Conservation (phyloP, 2,888 invertebrate genomes). For the Lottia scabra region DNA sequence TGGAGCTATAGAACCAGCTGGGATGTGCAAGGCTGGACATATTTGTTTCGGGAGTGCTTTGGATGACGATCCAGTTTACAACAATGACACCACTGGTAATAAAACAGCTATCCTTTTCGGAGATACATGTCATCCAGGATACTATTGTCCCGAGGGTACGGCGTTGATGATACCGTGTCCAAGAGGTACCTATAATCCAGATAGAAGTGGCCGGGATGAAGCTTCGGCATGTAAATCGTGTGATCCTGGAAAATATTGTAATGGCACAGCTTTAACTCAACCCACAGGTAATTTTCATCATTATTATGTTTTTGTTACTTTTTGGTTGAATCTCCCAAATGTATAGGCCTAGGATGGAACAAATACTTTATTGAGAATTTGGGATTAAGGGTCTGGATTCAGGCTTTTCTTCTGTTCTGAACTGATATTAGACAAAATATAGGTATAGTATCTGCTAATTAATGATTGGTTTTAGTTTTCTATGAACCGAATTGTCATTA, state of each 20-base stretch:
- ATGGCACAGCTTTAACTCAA: slow-evolving; percentile 53
- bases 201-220: slow-evolving; percentile 44
- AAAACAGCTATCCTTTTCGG: slow-evolving; percentile 61
- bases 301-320: no score
- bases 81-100: slow-evolving; percentile 57
- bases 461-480: no score
- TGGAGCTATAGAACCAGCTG: slow-evolving; percentile 56
- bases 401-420: no score
- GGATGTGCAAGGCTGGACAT: slow-evolving; percentile 63
- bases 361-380: no score
- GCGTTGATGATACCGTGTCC: slow-evolving; percentile 61
- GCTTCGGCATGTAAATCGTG: slow-evolving; percentile 52
- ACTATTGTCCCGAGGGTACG: slow-evolving; percentile 63
- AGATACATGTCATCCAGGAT: slow-evolving; percentile 62
- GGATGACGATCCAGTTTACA: slow-evolving; percentile 61
- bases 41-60: slow-evolving; percentile 61
- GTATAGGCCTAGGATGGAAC: no score
- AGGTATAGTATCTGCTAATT: no score
- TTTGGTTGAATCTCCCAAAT: no score
- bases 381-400: no score
- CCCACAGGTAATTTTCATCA: slow-evolving; percentile 41
- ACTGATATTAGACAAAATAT: no score
- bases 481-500: no score
- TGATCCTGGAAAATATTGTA: slow-evolving; percentile 65
- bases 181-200: slow-evolving; percentile 60